These are phyloP conservation scores for Betta splendens DNA, from an alignment of 2,797 vertebrate species.

Conservation along the genomic window DNA sequence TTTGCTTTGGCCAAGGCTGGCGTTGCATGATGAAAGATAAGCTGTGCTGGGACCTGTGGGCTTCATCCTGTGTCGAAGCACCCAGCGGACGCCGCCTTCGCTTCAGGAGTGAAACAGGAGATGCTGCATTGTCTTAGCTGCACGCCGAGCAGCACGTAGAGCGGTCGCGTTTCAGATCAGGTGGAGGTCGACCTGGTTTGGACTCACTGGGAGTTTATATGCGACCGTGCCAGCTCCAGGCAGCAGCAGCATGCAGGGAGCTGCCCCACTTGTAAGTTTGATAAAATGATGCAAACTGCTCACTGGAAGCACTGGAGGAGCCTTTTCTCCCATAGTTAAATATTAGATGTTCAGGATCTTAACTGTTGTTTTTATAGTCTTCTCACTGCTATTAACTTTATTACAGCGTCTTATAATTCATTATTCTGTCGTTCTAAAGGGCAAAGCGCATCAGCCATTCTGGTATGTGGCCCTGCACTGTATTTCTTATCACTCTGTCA, in stretches of 20 bases:
- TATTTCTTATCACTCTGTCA: conserved; percentile 43
- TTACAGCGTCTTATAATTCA: no score
- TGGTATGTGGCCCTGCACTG: conserved; percentile 31
- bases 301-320: background rate
- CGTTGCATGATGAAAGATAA: conserved; percentile 4
- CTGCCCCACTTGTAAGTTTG: background rate
- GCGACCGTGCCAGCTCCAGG: no score
- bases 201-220: background rate
- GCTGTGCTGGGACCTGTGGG: conserved; percentile 7
- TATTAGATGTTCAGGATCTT: background rate
- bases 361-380: conserved; percentile 1
- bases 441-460: conserved; percentile 30
- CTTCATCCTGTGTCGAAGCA: conserved; percentile 15
- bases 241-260: background rate
- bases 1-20: background rate
- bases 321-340: background rate
- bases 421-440: conserved; percentile 15
- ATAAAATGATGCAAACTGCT: background rate
- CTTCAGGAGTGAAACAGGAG: conserved; percentile 21
- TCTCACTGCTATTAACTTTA: no score
- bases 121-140: conserved; percentile 7
- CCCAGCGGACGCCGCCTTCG: background rate
- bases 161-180: conserved; percentile 36
- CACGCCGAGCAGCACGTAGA: conserved; percentile 8
- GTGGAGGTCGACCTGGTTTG: background rate